A percentile compares a stretch with the other conserved stretches of the same genome.
Evolutionary conservation across 2,888 invertebrate genomes (phyloP).

Genomic region (Lepidocyrtinus sp.): DNA sequence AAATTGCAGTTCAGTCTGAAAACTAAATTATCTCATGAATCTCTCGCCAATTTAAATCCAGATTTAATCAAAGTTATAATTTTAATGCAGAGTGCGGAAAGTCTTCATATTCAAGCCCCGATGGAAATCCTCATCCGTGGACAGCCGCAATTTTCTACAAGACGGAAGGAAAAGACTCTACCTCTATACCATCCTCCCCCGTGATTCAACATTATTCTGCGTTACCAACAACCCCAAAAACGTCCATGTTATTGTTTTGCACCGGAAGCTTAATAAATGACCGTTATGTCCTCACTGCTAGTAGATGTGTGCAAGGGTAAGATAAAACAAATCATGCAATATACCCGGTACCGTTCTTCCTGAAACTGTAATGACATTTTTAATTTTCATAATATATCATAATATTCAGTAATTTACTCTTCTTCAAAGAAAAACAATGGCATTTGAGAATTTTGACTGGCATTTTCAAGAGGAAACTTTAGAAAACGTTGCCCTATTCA

Average conservation of each 20-base stretch:
- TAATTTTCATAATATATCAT: not conserved
- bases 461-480: no score
- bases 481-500: no score
- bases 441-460: no score
- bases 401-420: no score
- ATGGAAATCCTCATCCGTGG: slow-evolving; percentile 40
- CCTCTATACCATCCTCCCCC: no score
- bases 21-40: not conserved
- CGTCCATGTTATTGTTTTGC: slow-evolving; percentile 36
- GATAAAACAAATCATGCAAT: no score
- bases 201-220: no score
- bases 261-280: slow-evolving; percentile 36
- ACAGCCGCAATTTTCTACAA: slow-evolving; percentile 45
- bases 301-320: slow-evolving; percentile 48
- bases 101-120: not conserved
- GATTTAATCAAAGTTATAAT: no score
- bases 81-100: slow-evolving; percentile 32
- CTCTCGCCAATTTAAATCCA: not conserved
- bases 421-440: no score
- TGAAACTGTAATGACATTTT: no score
- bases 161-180: not conserved
- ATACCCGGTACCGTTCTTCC: no score
- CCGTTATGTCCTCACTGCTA: slow-evolving; percentile 31
- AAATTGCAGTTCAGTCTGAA: slow-evolving; percentile 18
- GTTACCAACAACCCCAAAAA: no score